Conservation (phyloP, 2,888 invertebrate species). For the Trissolcus japonicus region DNA sequence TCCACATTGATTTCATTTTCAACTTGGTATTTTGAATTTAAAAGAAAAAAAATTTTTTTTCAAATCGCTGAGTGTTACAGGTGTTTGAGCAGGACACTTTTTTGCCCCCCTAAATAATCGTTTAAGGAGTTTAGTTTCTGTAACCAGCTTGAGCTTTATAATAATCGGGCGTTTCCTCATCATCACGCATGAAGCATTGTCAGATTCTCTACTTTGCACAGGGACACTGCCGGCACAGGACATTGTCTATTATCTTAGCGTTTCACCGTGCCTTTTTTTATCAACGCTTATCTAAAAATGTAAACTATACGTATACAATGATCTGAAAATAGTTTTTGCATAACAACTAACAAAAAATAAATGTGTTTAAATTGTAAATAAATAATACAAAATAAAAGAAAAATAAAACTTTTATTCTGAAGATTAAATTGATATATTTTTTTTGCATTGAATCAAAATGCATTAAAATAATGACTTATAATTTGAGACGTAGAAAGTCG, state of each 20-base stretch:
- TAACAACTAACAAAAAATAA: too few species aligned
- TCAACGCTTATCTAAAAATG: constrained; percentile 9
- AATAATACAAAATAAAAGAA: too few species aligned
- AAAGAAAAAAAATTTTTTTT: background rate
- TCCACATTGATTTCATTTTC: too few species aligned
- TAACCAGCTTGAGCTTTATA: constrained; percentile 63
- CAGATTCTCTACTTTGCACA: constrained; percentile 66
- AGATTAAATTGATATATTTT: too few species aligned
- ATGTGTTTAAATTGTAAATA: too few species aligned
- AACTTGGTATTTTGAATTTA: background rate
- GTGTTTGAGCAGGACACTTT: background rate
- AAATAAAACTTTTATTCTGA: too few species aligned
- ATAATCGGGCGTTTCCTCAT: constrained; percentile 76
- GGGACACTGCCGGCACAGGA: constrained; percentile 70
- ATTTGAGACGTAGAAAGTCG: constrained; percentile 2
- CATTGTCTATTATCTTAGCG: constrained; percentile 72
- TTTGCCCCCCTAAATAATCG: constrained; percentile 11
- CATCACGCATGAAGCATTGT: constrained; percentile 69
- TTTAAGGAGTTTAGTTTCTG: constrained; percentile 21
- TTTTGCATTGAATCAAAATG: background rate
- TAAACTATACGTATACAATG: constrained; percentile 6
- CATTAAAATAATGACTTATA: background rate
- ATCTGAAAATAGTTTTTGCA: too few species aligned
- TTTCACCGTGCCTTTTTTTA: constrained; percentile 27
- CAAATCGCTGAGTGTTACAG: too few species aligned